Evolutionary conservation across 2,113 vertebrate genomes (phyloP).

Genomic region (Equus quagga): DNA sequence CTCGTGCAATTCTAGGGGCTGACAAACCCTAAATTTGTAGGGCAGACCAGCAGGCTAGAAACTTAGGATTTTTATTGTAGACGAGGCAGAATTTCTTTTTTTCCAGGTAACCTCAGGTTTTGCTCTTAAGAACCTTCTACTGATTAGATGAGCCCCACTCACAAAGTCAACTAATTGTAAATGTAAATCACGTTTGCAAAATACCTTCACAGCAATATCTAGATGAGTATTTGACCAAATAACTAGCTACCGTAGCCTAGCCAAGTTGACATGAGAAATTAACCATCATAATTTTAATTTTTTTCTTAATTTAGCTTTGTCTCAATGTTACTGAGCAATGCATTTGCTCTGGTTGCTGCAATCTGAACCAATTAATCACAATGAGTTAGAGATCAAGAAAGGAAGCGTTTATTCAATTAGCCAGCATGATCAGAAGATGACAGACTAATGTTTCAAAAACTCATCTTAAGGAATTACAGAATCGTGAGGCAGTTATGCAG

Average conservation of each 20-base stretch:
- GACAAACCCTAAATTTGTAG: neutral
- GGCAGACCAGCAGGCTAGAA: neutral
- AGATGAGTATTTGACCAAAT: neutral
- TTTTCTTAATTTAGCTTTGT: neutral
- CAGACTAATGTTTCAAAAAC: too few relatives aligned
- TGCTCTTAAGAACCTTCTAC: neutral
- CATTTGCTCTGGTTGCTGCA: too few relatives aligned
- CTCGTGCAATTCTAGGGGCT: neutral
- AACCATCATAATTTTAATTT: neutral
- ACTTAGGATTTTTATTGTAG: neutral
- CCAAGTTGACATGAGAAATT: neutral
- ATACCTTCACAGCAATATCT: neutral
- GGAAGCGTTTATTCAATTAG: too few relatives aligned
- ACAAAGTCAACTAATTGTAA: neutral
- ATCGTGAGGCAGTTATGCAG: too few relatives aligned
- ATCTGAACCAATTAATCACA: too few relatives aligned
- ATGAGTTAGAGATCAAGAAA: too few relatives aligned
- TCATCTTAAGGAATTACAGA: too few relatives aligned
- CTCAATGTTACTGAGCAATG: neutral
- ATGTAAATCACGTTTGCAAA: neutral
- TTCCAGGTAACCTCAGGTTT: neutral
- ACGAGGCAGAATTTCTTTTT: neutral
- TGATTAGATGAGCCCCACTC: neutral
- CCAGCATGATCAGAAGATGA: too few relatives aligned
- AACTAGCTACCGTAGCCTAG: neutral